Base-by-base conservation (phyloP, 2,113 vertebrate genomes). In the Charina bottae region DNA sequence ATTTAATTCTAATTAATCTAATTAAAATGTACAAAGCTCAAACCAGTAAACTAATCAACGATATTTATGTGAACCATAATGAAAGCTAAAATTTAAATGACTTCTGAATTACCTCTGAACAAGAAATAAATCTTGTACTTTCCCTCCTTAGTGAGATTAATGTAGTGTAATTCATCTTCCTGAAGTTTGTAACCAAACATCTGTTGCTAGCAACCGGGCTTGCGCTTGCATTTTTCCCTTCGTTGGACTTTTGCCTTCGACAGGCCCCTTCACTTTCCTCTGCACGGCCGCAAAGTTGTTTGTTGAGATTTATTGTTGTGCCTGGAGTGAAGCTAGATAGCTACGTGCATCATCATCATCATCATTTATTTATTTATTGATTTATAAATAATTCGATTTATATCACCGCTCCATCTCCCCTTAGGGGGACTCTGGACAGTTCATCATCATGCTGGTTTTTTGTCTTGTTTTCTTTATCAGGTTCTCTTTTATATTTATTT, bases 31-130 rank as follows among this genome's bases (percentile, higher is more conserved):
- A 94, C 49, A 49, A 11, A 58, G 28, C 9, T 92, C 37, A 88
- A 62, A 92, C 56, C 37, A 59, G 68, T 37, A 54, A 37, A 59
- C 26, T n/a, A 28, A 85, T 55, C n/a, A 83, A 28, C 6, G 8
- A 26, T 92, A 55, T 33, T 93, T 92, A 64, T 89, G 60, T 90
- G 92, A 90, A 92, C 92, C 56, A 90, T 68, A 2, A 33, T 0
- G 21, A 89, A 90, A 89, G 89, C 24, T 87, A 90, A 87, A 93
- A 37, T 92, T 93, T 88, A 60, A 37, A 58, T 93, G 0, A 83
- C 83, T 94, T 93, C 83, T 26, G 54, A 90, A 60, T 23, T 78
- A 17, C 55, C 60, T 97, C 93, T 90, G 92, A 49, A 86, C 58
- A 91, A 93, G 42, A 37, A 93, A 37, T 49, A 49, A 49, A 49